phyloP scores from a whole-genome alignment of 2,113 vertebrate species.

The Spea multiplicata region DNA sequence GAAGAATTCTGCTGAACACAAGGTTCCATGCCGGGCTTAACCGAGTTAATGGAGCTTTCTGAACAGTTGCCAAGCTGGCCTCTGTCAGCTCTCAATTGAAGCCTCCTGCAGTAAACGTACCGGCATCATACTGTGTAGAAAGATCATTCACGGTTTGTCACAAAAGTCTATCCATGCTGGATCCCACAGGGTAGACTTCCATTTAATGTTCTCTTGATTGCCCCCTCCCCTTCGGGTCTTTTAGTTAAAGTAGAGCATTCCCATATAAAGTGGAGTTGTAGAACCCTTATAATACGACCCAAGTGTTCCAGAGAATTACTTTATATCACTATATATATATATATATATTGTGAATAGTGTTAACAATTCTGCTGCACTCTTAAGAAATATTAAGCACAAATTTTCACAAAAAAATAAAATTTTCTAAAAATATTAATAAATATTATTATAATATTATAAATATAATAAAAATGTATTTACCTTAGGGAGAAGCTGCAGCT shows the following conservation, averaged over 20 bases:
- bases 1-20: slow-evolving; percentile 96
- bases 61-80: slow-evolving; percentile 87
- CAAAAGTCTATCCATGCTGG: slow-evolving; percentile 53
- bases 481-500: no score
- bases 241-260: slow-evolving; percentile 38
- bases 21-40: slow-evolving; percentile 90
- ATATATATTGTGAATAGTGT: no score
- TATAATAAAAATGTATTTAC: no score
- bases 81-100: slow-evolving; percentile 76
- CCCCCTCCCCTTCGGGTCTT: slow-evolving; percentile 22
- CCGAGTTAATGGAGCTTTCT: slow-evolving; percentile 78
- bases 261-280: slow-evolving; percentile 23
- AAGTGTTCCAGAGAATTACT: no score
- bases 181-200: slow-evolving; percentile 36
- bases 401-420: no score
- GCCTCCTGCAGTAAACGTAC: slow-evolving; percentile 69
- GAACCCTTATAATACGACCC: no score
- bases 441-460: no score
- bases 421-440: no score
- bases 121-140: slow-evolving; percentile 69
- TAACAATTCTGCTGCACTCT: no score
- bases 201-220: slow-evolving; percentile 42
- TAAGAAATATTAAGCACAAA: no score
- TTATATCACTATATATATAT: no score
- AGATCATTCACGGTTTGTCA: slow-evolving; percentile 77